Base-by-base conservation (phyloP, 2,888 invertebrate species). In the Pristionchus mayeri region DNA sequence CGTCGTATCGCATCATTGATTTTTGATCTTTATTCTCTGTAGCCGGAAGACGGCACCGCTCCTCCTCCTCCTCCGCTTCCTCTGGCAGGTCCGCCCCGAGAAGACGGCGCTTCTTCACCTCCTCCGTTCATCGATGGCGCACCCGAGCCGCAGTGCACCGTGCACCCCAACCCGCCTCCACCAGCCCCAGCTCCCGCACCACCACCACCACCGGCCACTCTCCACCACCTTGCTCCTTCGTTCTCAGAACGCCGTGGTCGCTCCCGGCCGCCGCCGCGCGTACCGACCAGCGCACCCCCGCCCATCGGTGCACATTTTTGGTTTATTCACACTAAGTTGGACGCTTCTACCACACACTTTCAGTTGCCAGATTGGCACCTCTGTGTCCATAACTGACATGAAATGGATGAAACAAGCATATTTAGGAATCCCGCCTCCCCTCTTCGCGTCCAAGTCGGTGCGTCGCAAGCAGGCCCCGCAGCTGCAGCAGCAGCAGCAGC, bases 11-110 rank as follows among this genome's bases (percentile, higher is more conserved):
- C n/a, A n/a, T n/a, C n/a, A n/a, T n/a, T n/a, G n/a, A n/a, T n/a
- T n/a, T n/a, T n/a, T n/a, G n/a, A n/a, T n/a, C n/a, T n/a, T n/a
- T n/a, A n/a, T n/a, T n/a, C n/a, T 50, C 50, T 78, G 27, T 50
- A 78, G 76, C 40, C 48, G 4, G 71, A 71, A 71, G 71, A 71
- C 40, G 71, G 71, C 24, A 11, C 44, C 4, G 37, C 67, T 34
- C 78, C 78, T 54, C 54, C 40, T 40, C 40, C 57, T 80, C 80
- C 79, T 40, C 79, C 79, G 34, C 34, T 79, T n/a, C 75, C 75
- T 27, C 44, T 44, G 16, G 40, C 76, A 78, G 76, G 76, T 78
- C 76, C 76, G 27, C 76, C 76, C 9, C 50, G 34, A 27, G 76
- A 78, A 30, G 34, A 78, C 18, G 48, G 50, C 50, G 27, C 76